phyloP scores from a whole-genome alignment of 2,797 vertebrate genomes.

The Chelon labrosus region DNA sequence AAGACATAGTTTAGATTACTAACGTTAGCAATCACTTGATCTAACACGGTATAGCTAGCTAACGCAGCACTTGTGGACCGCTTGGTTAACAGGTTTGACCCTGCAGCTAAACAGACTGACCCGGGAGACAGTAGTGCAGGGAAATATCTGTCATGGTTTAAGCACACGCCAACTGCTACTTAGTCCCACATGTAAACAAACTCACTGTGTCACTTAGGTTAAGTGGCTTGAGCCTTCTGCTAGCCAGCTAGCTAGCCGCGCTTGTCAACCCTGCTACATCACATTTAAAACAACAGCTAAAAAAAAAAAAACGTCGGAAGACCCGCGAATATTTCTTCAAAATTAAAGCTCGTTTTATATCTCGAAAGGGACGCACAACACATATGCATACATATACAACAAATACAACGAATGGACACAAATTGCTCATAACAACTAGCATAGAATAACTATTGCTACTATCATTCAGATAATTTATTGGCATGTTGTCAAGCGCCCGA shows the following conservation, averaged over 20 bases:
- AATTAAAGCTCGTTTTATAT: constrained; percentile 22
- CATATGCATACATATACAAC: too few species aligned
- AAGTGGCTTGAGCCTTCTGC: constrained; percentile 58
- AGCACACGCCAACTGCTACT: constrained; percentile 26
- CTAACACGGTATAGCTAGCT: constrained; percentile 45
- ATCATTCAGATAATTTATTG: neutral
- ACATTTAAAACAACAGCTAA: neutral
- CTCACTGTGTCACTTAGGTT: constrained; percentile 59
- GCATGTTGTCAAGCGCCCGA: too few species aligned
- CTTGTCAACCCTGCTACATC: constrained; percentile 47
- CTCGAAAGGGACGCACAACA: too few species aligned
- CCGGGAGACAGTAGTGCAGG: neutral
- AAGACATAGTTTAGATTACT: constrained; percentile 18
- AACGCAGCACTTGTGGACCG: constrained; percentile 47
- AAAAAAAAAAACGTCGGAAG: constrained; percentile 6
- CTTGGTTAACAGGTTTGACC: constrained; percentile 21
- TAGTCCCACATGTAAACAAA: constrained; percentile 55
- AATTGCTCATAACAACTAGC: too few species aligned
- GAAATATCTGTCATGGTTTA: constrained; percentile 12
- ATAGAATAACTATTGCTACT: too few species aligned
- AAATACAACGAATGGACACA: too few species aligned
- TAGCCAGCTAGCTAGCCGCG: constrained; percentile 60
- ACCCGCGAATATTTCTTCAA: constrained; percentile 5
- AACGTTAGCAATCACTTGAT: constrained; percentile 40
- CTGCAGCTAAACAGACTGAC: neutral